Evolutionary conservation across 2,797 vertebrate species (phyloP), one percentile per base, ranked within the genome.

Genomic region (Cephalopachus bancanus): DNA sequence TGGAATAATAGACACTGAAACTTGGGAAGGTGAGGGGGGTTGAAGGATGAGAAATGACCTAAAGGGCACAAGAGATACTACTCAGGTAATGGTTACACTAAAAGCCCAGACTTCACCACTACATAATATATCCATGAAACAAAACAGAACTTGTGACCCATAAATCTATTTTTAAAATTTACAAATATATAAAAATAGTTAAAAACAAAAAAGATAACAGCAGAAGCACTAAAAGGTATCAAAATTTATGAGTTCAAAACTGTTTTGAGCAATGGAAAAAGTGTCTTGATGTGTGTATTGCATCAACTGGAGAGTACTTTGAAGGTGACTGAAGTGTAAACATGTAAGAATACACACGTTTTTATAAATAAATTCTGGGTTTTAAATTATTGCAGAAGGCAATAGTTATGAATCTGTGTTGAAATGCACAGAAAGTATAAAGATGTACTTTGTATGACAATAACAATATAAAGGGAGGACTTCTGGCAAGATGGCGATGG

Each of bases 331-430:
- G 44, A 44, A 44, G 44, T 44, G 44, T 44, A 44, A 44, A 44
- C 44, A 44, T 44, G 44, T 44, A 44, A 44, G 44, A 44, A 44
- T 44, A 44, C 44, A 44, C 44, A 44, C 4, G 4, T 44, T 44
- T 44, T 44, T 44, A 44, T 44, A 44, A 44, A 44, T 44, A 44
- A 44, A 44, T 44, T 44, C 44, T 44, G 4, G 44, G 44, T 44
- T 44, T 44, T 44, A 44, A 44, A 44, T 44, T 44, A 44, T 44
- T 78, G 17, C 22, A 83, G 87, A 72, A 91, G 28, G 20, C n/a
- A 91, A 62, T 78, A 91, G 83, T 87, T 62, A 64, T 49, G 72
- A 85, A 89, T 69, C 60, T 78, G 69, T 60, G 71, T 60, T 89
- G 22, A 95, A 72, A 16, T 89, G 33, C 7, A 57, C 44, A 89